Evolutionary conservation across 2,888 invertebrate genomes (phyloP), one percentile per base, ranked within the genome.

Genomic region (Pseudococcus jackbeardsleyi): DNA sequence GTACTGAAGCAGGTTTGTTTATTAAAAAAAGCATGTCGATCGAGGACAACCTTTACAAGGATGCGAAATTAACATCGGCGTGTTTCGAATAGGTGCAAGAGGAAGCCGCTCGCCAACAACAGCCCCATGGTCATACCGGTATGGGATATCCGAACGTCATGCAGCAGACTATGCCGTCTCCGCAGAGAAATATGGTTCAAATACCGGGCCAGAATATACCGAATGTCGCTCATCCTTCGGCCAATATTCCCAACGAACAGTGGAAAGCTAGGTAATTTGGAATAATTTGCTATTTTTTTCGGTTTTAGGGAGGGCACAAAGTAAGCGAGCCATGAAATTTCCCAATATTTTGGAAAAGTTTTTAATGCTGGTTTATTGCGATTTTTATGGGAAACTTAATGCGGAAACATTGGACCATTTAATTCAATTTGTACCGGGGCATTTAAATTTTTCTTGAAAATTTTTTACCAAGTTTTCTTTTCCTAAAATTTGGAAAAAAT

Each of bases 51-150:
- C 33, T 33, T 26, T 79, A 12, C 19, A 33, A 42, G 33, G 6
- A 12, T 79, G 54, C 50, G 15, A 9, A 59, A 59, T 85, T 19
- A 26, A 26, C 82, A 2, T 26, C 5, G 19, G 48, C 22, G 33
- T 48, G 85, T 39, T 33, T 39, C 15, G 54, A 54, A 84, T 91
- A 94, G 92, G 96, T 98, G 5, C 97, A 98, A 91, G 97, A 97
- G 91, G 97, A 97, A 91, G 97, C 97, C 86, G 97, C 97, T 11
- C 93, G 97, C 79, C 97, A 98, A 91, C 96, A 96, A 91, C 95
- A 95, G 84, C 96, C 96, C 54, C 95, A 96, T 90, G 92, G 92
- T 46, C 96, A 96, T 89, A 88, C 89, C 91, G 96, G 96, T 90
- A 96, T 97, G 92, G 94, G 94, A 9, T 93, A 93, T 88, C 95